Base-by-base conservation (phyloP, 2,888 invertebrate species). In the Liposcelis brunnea region DNA sequence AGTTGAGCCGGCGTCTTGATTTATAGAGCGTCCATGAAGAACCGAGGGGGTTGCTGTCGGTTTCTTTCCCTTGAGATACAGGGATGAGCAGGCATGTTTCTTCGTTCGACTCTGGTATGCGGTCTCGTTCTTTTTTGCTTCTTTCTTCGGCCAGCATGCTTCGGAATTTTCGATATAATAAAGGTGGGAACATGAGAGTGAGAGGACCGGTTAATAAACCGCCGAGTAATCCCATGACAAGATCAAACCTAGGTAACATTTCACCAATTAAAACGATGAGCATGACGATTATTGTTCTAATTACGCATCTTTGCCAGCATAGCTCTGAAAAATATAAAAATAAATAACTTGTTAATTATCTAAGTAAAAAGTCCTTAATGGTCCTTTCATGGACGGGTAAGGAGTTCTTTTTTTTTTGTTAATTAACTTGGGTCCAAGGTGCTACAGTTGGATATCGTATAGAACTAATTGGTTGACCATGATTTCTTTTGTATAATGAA, bases 161-260 rank as follows among this genome's bases (percentile, higher is more conserved):
- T 14, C 40, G 40, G n/a, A 40, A 21, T 19, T 40, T 40, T 14
- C 16, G 4, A 19, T 40, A 40, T 11, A 40, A 18, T n/a, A 40
- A 21, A 40, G 40, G 40, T n/a, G 40, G 40, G 19, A 40, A 19
- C n/a, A 40, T 40, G 40, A 40, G 21, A n/a, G 40, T 40, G 40
- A 40, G 16, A n/a, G 40, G 40, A n/a, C 40, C 40, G 12, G 40
- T 40, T 16, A 40, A 18, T 14, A 40, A 21, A n/a, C 40, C 40
- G 12, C 40, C 40, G 6, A 40, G 40, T 14, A 40, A 21, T 12
- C 40, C 40, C 40, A 40, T 40, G 18, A 40, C 40, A 12, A 40
- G 19, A 19, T 40, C 40, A 11, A 40, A 40, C n/a, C 40, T 3
- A 14, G 40, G 40, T n/a, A 40, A 21, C 40, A 40, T 40, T 19